A percentile compares a stretch with the other conserved stretches of the same genome.
phyloP scores from a whole-genome alignment of 2,113 vertebrate species.

The Lepus timidus region DNA sequence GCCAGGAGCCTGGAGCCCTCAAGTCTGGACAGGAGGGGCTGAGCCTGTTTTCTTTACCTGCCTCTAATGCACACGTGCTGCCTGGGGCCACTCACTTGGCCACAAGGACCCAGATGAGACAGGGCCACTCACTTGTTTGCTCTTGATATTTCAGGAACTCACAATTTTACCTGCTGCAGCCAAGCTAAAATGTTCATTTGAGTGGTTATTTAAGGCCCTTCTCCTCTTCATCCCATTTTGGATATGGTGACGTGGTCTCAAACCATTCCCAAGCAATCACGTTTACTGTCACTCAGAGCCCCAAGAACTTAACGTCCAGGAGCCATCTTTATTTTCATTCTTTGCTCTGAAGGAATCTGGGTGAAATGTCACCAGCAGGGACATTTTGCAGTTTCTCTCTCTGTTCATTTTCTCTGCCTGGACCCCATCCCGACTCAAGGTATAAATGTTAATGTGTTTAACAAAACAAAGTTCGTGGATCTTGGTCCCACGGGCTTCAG shows the following conservation, averaged over 20 bases:
- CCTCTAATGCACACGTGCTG: neutral
- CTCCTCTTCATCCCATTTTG: neutral
- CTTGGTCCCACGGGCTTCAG: neutral
- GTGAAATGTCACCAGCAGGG: neutral
- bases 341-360: neutral
- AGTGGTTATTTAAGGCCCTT: neutral
- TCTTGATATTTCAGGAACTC: neutral
- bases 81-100: neutral
- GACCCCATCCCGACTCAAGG: neutral
- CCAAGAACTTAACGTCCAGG: neutral
- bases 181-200: neutral
- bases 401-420: neutral
- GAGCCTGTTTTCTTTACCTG: neutral
- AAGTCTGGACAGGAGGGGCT: neutral
- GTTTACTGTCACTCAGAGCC: neutral
- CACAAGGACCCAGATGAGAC: neutral
- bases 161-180: neutral
- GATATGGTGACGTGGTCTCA: neutral
- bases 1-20: too few relatives aligned
- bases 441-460: neutral
- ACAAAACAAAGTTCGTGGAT: neutral
- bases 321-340: neutral
- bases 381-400: neutral
- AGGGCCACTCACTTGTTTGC: neutral
- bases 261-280: neutral